These are phyloP conservation scores for Didymodactylos carnosus DNA, from an alignment of 2,888 invertebrate genomes.

Conservation along the genomic window DNA sequence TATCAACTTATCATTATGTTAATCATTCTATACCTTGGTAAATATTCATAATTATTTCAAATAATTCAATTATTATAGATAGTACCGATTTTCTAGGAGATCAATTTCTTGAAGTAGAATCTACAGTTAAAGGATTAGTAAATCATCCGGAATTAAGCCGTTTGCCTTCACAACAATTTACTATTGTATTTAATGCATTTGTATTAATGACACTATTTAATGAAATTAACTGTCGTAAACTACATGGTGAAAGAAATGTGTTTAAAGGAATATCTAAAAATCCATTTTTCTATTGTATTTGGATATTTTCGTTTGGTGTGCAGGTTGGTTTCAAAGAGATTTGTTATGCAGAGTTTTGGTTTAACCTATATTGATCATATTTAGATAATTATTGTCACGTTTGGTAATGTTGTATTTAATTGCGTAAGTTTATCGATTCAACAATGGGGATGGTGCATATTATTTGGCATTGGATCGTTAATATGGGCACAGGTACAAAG, in stretches of 20 bases:
- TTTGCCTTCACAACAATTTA: conserved; percentile 81
- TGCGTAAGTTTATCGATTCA: conserved; percentile 71
- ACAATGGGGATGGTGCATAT: conserved; percentile 96
- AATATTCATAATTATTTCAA: conserved; percentile 33
- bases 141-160: background rate
- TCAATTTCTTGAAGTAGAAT: no score
- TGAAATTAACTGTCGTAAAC: conserved; percentile 97
- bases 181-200: conserved; percentile 97
- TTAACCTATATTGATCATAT: conserved; percentile 20
- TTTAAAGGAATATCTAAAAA: conserved; percentile 89
- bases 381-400: conserved; percentile 82
- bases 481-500: conserved; percentile 68
- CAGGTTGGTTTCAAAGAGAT: conserved; percentile 49
- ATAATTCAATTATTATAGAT: background rate
- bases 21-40: conserved; percentile 73
- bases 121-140: background rate
- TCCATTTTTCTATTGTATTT: conserved; percentile 91
- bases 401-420: conserved; percentile 88
- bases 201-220: conserved; percentile 99
- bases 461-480: conserved; percentile 84
- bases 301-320: conserved; percentile 76
- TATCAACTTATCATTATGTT: conserved; percentile 89
- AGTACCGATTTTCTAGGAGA: conserved; percentile 45
- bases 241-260: conserved; percentile 94
- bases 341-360: no score